Evolutionary conservation across 2,797 vertebrate species (phyloP), one percentile per base, ranked within the genome.

Genomic region (Tadarida brasiliensis): DNA sequence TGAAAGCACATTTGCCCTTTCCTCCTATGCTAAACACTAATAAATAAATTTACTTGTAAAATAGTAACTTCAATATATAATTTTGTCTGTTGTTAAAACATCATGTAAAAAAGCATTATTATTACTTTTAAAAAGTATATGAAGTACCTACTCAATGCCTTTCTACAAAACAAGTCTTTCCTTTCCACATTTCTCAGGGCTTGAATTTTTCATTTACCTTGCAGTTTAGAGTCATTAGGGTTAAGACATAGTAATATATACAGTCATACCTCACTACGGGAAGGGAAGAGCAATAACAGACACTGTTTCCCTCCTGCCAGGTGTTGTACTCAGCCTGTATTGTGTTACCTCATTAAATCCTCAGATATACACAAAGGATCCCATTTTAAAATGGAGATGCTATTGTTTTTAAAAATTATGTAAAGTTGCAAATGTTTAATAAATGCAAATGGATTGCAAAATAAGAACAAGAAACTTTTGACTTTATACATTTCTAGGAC

Each of bases 1-100:
- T 49, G 26, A 87, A 94, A 88, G 14, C 2, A 16, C 47, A 56
- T 47, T 87, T 17, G 77, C 28, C 5, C 7, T 65, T 78, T 76
- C 44, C 84, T 51, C 12, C 22, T 78, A 26, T 65, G 28, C 4
- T 63, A 26, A 82, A 63, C 7, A 56, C 11, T 83, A 44, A 85
- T 47, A 4, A 49, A 14, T 68, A 91, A 88, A 39, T 49, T 83
- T 59, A 81, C n/a, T 76, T 90, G 59, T 81, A 61, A 90, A 94
- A 61, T 73, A 39, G 24, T 67, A 47, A 86, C n/a, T 77, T n/a
- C 28, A 83, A 82, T 47, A 59, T 90, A 28, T 76, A 49, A 30
- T 76, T 39, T 47, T 73, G 35, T 85, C 59, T 57, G 9, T 35
- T 49, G 10, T 78, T 61, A 70, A 91, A 91, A 74, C 2, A 49